Evolutionary conservation across 2,888 invertebrate species (phyloP).

Genomic region (Celastrina argiolus): DNA sequence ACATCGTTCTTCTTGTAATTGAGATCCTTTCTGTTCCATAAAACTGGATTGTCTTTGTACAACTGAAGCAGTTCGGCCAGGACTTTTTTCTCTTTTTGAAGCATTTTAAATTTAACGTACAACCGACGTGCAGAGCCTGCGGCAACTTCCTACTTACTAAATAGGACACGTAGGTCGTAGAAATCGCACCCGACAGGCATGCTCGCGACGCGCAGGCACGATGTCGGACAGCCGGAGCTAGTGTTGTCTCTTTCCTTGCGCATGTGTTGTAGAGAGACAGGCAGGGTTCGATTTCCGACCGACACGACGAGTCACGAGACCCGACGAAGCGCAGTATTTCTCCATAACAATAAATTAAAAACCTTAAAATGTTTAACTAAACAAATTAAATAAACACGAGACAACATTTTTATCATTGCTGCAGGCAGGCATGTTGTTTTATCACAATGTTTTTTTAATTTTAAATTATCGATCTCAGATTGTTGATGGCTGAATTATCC

Average conservation of each 20-base stretch:
- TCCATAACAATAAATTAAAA: too few species aligned
- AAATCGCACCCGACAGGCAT: background rate
- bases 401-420: too few species aligned
- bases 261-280: background rate
- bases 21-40: slow-evolving; percentile 36
- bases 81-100: slow-evolving; percentile 27
- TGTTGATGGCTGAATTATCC: too few species aligned
- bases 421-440: too few species aligned
- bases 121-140: background rate
- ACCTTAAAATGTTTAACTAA: too few species aligned
- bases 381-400: too few species aligned
- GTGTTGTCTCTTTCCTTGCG: background rate
- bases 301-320: too few species aligned
- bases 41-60: slow-evolving; percentile 35
- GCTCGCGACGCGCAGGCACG: background rate
- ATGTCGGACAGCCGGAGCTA: background rate
- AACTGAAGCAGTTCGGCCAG: slow-evolving; percentile 32
- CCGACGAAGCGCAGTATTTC: too few species aligned
- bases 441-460: too few species aligned
- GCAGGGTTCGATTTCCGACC: background rate
- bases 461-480: too few species aligned
- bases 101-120: background rate
- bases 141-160: background rate
- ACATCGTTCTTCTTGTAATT: slow-evolving; percentile 33
- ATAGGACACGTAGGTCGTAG: background rate